Percentiles rank a stretch among this genome's conserved stretches.
Conservation (phyloP, 2,888 invertebrate species). For the Strigamia transsilvanica region DNA sequence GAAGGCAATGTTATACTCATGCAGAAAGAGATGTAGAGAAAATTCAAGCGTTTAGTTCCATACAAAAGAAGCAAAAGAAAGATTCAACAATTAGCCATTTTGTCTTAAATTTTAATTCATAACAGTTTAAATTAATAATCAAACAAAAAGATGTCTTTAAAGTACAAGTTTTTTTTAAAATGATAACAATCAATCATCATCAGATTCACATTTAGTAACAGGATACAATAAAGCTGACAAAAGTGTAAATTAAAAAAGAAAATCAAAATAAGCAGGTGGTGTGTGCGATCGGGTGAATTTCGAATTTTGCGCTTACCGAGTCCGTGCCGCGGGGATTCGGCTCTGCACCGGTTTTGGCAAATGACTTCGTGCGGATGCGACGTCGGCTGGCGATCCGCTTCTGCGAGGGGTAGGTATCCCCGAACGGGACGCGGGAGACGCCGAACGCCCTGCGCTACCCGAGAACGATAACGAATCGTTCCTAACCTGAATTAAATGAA, state of each 20-base stretch:
- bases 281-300: not conserved
- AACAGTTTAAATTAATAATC: too few species aligned
- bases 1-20: conserved; percentile 12
- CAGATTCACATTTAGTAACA: conserved; percentile 14
- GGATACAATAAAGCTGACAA: not conserved
- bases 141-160: too few species aligned
- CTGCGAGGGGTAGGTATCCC: conserved; percentile 52
- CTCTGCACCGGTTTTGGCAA: conserved; percentile 46
- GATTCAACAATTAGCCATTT: too few species aligned
- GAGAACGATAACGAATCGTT: conserved; percentile 11
- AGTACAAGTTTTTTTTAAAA: not conserved
- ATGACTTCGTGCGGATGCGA: conserved; percentile 2
- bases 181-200: not conserved
- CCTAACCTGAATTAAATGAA: not conserved
- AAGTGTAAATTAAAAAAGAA: not conserved
- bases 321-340: conserved; percentile 52
- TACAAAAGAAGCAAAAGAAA: too few species aligned
- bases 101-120: too few species aligned
- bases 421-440: conserved; percentile 52
- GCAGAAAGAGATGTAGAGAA: not conserved
- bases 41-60: too few species aligned
- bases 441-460: conserved; percentile 18
- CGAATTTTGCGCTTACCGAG: conserved; percentile 46
- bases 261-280: not conserved
- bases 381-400: conserved; percentile 51